Base-by-base conservation (phyloP, 1,140 invertebrate species). In the Heliconius hewitsoni region DNA sequence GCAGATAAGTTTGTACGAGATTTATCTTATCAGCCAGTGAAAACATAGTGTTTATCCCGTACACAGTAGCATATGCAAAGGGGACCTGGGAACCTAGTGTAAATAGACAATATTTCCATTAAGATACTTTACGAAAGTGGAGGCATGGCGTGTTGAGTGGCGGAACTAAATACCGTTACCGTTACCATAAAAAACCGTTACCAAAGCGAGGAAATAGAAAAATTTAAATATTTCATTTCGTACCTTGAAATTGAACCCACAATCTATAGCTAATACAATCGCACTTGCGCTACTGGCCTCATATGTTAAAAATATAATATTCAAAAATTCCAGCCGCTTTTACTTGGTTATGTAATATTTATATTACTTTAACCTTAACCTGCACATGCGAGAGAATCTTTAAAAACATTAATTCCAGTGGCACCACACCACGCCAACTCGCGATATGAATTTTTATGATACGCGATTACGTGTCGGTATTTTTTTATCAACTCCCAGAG, bases 401-500 rank as follows among this genome's bases (percentile, higher is more conserved):
- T 27, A 60, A n/a, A 66, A 16, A 13, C 60, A 66, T 66, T 66
- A 66, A 66, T 66, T 66, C 60, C 30, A 66, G 60, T 66, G 60
- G 60, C 60, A 30, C 27, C 27, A 66, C 60, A 66, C n/a, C 42
- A 46, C 16, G 16, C 13, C 42, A 46, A 46, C 60, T 30, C 18
- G 27, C 60, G 60, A 66, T 66, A 66, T 66, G 60, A 66, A 30
- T 66, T 66, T 66, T 66, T 66, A 66, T 66, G 27, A 66, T 66
- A 66, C 13, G 60, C 60, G 23, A 66, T 27, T 30, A 11, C 60
- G 27, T 66, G 27, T 30, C 27, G 13, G 60, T 66, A 66, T 66
- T 66, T 66, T 37, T 66, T 66, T 66, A 66, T 66, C 60, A 66
- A 66, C 60, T 16, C 60, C 60, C 60, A 66, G 11, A 66, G 60